Conservation (phyloP, 2,113 vertebrate genomes). For the Anarrhichthys ocellatus region DNA sequence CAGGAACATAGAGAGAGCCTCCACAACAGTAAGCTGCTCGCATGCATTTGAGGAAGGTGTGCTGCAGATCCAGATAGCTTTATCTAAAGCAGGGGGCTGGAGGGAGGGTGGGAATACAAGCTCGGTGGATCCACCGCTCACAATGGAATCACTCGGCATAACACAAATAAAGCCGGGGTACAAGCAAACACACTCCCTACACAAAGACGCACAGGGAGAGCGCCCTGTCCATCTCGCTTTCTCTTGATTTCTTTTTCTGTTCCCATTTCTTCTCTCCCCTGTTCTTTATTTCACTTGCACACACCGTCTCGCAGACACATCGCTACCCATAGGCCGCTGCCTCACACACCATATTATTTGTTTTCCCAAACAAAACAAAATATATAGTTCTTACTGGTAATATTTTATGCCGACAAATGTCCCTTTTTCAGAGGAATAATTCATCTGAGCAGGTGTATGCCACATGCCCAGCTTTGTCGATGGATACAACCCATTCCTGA, state of each 20-base stretch:
- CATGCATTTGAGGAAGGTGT: slow-evolving; percentile 60
- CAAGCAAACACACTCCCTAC: slow-evolving; percentile 55
- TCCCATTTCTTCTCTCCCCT: slow-evolving; percentile 43
- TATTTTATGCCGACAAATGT: not conserved
- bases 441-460: not conserved
- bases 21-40: slow-evolving; percentile 66
- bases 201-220: slow-evolving; percentile 61
- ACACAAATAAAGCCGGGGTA: slow-evolving; percentile 72
- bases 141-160: slow-evolving; percentile 79
- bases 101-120: slow-evolving; percentile 68
- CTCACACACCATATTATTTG: slow-evolving; percentile 12
- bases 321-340: slow-evolving; percentile 2
- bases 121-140: slow-evolving; percentile 60
- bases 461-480: not conserved
- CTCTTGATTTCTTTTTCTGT: slow-evolving; percentile 53
- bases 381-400: slow-evolving; percentile 1
- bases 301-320: slow-evolving; percentile 19
- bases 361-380: slow-evolving; percentile 12
- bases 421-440: not conserved
- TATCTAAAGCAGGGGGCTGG: slow-evolving; percentile 64
- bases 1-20: slow-evolving; percentile 56
- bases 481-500: not conserved
- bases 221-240: slow-evolving; percentile 52
- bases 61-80: slow-evolving; percentile 73
- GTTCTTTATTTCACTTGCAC: slow-evolving; percentile 33